Base-by-base conservation (phyloP, 1,140 invertebrate genomes). In the Lepidurus couesii region DNA sequence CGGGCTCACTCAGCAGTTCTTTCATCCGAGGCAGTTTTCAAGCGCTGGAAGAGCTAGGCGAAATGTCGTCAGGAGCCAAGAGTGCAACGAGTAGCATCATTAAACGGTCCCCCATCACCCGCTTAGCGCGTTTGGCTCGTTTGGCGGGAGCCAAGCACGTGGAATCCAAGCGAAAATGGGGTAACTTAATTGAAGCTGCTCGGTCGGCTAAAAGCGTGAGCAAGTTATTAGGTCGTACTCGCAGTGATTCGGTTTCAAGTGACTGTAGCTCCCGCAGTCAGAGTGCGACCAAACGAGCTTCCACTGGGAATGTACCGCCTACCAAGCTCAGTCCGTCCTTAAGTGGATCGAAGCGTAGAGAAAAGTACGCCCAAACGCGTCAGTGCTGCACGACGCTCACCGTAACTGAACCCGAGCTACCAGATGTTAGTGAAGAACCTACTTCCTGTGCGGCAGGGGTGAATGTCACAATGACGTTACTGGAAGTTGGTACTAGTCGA, bases 151-250 rank as follows among this genome's bases (percentile, higher is more conserved):
- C 84, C 81, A 42, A 85, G 84, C 7, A 82, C 85, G 44, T 86
- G 85, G 81, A 82, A 42, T 81, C 81, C 34, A 89, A 94, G 87
- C 87, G 92, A 81, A 85, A 90, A 81, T 92, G 91, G 91, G 91
- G 92, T 73, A 94, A 92, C 26, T 86, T 95, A 42, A 94, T 94
- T 81, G 92, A 94, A 83, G 93, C 93, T 47, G 92, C 93, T n/a
- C 92, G 91, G 83, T 89, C 89, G 73, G 92, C 91, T 47, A 80
- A 77, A 77, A 80, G 73, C 43, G 82, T 91, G 93, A 11, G 91
- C 90, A 3, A 88, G 90, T 78, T 87, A 93, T 91, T 94, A 78
- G 92, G 92, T 81, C 87, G 92, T 80, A 88, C 87, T 82, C 86
- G 89, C 82, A 94, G 92, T 1, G 93, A 94, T 83, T 95, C 93